Percentiles rank a stretch among this genome's conserved stretches.
These are phyloP conservation scores for Ophiodon elongatus DNA, from an alignment of 2,113 vertebrate genomes.

Conservation along the genomic window DNA sequence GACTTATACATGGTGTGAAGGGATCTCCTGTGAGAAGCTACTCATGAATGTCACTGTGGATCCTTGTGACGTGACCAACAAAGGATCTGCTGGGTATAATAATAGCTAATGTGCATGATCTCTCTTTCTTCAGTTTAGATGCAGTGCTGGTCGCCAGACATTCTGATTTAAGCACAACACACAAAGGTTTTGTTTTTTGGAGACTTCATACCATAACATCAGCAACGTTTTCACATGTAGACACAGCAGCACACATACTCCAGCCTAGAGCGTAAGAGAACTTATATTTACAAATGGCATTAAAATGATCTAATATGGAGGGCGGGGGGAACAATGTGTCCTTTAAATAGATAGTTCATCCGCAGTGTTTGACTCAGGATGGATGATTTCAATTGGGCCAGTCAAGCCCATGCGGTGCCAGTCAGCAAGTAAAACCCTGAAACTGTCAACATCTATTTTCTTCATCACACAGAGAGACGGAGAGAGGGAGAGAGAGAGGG, in stretches of 20 bases:
- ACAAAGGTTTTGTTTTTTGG: not conserved
- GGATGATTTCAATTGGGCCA: constrained; percentile 13
- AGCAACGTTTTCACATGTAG: not conserved
- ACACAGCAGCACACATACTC: not conserved
- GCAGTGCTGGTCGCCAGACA: not conserved
- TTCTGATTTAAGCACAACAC: constrained; percentile 12
- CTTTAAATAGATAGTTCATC: constrained; percentile 19
- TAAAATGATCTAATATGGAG: constrained; percentile 1
- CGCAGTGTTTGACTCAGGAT: constrained; percentile 30
- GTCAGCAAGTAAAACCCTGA: constrained; percentile 60
- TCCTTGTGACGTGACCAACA: constrained; percentile 12
- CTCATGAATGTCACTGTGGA: constrained; percentile 4
- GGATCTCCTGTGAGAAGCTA: constrained; percentile 17
- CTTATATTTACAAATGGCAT: not conserved
- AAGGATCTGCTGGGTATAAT: not conserved
- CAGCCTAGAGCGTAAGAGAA: not conserved
- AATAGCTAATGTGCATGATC: not conserved
- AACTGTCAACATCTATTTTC: constrained; percentile 64
- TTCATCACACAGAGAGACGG: constrained; percentile 20
- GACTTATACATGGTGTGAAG: constrained; percentile 29
- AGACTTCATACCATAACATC: not conserved
- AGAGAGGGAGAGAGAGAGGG: not conserved
- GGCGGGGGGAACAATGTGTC: not conserved
- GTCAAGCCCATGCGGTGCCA: constrained; percentile 37
- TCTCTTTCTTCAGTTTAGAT: not conserved